Evolutionary conservation across 2,888 invertebrate species (phyloP), one percentile per base, ranked within the genome.

Genomic region (Toxonevra muliebris): DNA sequence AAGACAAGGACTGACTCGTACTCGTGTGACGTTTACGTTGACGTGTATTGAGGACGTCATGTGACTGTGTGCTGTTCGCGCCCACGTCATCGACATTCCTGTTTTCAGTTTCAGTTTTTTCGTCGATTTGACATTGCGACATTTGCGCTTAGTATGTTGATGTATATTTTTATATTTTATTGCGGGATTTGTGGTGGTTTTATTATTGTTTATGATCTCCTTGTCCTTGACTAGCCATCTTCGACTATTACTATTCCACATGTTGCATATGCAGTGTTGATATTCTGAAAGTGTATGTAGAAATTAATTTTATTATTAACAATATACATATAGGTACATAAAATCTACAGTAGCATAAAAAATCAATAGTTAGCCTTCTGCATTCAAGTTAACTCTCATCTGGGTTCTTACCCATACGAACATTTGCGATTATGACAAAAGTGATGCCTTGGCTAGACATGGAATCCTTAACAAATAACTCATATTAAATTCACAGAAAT

Each of bases 181-280:
- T 71, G 65, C 62, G 69, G 72, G 50, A 68, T 64, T 69, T 73
- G 65, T 60, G 17, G 53, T 42, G 15, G 42, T 59, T n/a, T 42
- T 41, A n/a, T 59, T 60, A 62, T 9, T 59, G n/a, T 53, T 61
- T 43, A 42, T 64, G 52, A 12, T 60, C 45, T 62, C 63, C 59
- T 70, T 69, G 65, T 69, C 65, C 71, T 70, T 79, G 79, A 80
- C 79, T 79, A 81, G 80, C 80, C 80, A 80, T 79, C 69, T 69
- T 69, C 71, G 76, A 76, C 80, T 80, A 77, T 79, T 78, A 66
- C 76, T 78, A 76, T 80, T 79, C 76, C 79, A 80, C 82, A 79
- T 81, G 77, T 75, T 81, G 76, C 45, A 55, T 9, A 61, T 48
- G 50, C 30, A 30, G 30, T 48, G 50, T 48, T 48, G 50, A 48